Percentiles rank a stretch among this genome's conserved stretches.
Conservation (phyloP, 2,797 vertebrate genomes). For the Chromobotia macracanthus region DNA sequence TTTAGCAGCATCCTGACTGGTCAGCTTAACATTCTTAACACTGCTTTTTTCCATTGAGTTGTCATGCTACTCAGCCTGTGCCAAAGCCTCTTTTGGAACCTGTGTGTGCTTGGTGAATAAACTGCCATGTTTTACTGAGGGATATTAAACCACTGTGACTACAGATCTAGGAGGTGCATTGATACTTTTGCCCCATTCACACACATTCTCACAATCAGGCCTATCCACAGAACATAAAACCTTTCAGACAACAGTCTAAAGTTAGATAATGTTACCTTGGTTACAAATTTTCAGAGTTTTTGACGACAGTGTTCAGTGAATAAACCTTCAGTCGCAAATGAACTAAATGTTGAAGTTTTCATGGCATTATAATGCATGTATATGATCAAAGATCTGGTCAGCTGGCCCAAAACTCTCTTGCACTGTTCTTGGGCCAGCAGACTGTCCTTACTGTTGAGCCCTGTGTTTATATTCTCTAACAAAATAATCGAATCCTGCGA, state of each 20-base stretch:
- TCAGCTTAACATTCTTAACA: constrained; percentile 67
- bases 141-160: constrained; percentile 65
- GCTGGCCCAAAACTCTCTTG: not conserved
- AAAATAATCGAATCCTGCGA: not conserved
- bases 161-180: constrained; percentile 7
- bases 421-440: no score
- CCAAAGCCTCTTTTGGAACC: constrained; percentile 75
- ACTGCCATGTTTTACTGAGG: constrained; percentile 64
- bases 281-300: no score
- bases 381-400: not conserved
- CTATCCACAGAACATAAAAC: not conserved
- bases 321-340: not conserved
- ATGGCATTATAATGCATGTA: not conserved
- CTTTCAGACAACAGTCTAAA: no score
- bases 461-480: not conserved
- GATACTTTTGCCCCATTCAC: not conserved
- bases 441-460: no score
- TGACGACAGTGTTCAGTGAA: not conserved
- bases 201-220: not conserved
- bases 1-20: constrained; percentile 54
- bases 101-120: no score
- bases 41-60: constrained; percentile 66
- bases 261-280: no score
- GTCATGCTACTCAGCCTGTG: constrained; percentile 70
- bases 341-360: not conserved